Conservation (phyloP, 2,888 invertebrate genomes). For the Cheilosia pagana region DNA sequence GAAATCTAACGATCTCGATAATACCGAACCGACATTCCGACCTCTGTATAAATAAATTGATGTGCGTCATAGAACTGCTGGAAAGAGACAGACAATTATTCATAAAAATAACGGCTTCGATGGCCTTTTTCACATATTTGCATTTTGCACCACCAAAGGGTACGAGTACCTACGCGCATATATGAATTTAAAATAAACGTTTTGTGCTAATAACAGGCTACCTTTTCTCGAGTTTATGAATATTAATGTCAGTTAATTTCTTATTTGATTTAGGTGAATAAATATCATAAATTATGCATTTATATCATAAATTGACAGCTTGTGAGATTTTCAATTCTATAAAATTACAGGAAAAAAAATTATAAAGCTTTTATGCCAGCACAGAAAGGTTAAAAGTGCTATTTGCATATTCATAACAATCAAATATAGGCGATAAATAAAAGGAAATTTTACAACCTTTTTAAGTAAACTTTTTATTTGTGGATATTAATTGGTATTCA, state of each 20-base stretch:
- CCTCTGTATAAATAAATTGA: not conserved
- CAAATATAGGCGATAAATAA: not conserved
- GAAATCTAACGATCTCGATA: constrained; percentile 3
- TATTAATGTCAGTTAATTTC: constrained; percentile 12
- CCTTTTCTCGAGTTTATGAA: not conserved
- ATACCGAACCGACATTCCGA: not conserved
- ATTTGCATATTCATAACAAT: not conserved
- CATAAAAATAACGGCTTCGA: too few relatives aligned
- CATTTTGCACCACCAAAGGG: not conserved
- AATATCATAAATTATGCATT: constrained; percentile 1
- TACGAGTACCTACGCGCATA: not conserved
- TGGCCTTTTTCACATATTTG: not conserved
- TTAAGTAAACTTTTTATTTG: not conserved
- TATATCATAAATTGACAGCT: not conserved
- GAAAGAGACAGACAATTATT: not conserved
- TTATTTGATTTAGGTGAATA: constrained; percentile 3
- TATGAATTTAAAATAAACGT: not conserved
- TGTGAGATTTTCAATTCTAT: not conserved
- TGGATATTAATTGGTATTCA: not conserved
- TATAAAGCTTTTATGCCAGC: not conserved
- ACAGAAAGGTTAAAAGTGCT: not conserved
- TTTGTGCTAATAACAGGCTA: not conserved
- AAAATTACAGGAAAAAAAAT: too few relatives aligned
- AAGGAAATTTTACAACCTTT: not conserved
- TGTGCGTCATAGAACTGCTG: not conserved